Conservation (phyloP, 2,888 invertebrate species). For the Standfussiana lucernea region DNA sequence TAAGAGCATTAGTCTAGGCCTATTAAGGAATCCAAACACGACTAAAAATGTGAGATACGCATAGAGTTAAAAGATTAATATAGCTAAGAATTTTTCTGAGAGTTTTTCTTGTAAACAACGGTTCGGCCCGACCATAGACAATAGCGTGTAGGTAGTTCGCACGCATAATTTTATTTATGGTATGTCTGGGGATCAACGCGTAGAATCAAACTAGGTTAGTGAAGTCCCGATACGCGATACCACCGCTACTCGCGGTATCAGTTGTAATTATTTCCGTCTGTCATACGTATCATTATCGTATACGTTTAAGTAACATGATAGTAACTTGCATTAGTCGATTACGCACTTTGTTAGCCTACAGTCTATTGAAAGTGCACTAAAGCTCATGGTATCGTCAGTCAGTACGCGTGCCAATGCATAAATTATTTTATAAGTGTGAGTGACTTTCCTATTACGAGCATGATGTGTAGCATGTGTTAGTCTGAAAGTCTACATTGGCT, state of each 20-base stretch:
- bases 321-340: conserved; percentile 49
- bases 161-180: conserved; percentile 39
- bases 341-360: conserved; percentile 33
- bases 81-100: conserved; percentile 12
- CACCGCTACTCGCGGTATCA: conserved; percentile 50
- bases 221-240: conserved; percentile 60
- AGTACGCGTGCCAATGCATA: conserved; percentile 45
- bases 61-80: not conserved
- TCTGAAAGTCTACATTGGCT: conserved; percentile 9
- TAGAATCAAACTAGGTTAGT: conserved; percentile 60
- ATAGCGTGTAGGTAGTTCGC: conserved; percentile 44
- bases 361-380: conserved; percentile 41
- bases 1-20: too few species aligned
- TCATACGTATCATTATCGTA: conserved; percentile 40
- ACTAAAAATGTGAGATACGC: not conserved
- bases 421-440: conserved; percentile 25
- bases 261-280: conserved; percentile 63
- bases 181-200: conserved; percentile 43
- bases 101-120: conserved; percentile 35
- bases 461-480: not conserved
- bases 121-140: conserved; percentile 48
- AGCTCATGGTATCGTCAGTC: conserved; percentile 36
- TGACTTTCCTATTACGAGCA: not conserved
- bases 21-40: not conserved
- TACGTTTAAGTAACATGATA: conserved; percentile 51